Evolutionary conservation across 1,140 invertebrate species (phyloP).

Genomic region (Eriosoma lanigerum): DNA sequence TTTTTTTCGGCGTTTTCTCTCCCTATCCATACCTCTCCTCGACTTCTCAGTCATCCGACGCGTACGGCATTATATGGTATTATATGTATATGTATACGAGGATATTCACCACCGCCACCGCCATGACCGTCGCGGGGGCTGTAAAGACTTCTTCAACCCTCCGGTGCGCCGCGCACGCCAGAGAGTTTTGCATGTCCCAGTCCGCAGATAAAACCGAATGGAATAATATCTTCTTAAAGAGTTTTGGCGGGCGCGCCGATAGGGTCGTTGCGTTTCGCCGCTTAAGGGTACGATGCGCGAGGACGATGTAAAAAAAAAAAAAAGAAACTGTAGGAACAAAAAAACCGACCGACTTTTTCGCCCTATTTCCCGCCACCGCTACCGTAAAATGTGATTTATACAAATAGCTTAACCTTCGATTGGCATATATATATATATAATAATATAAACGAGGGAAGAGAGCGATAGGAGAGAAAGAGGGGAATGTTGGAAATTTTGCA

Average conservation of each 20-base stretch:
- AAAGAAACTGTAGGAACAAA: not conserved
- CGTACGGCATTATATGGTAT: too few relatives aligned
- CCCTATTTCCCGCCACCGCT: constrained; percentile 28
- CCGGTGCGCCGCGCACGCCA: not conserved
- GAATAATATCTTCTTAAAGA: constrained; percentile 39
- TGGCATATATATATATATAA: not conserved
- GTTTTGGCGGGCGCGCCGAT: constrained; percentile 33
- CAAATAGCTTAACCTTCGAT: constrained; percentile 52
- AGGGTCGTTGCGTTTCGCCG: constrained; percentile 47
- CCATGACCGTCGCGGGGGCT: not conserved
- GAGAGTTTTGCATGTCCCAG: constrained; percentile 48
- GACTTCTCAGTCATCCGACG: too few relatives aligned
- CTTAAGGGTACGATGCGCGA: constrained; percentile 12
- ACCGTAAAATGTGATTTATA: constrained; percentile 49
- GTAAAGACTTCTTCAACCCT: constrained; percentile 37
- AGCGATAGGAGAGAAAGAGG: not conserved
- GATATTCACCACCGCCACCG: not conserved
- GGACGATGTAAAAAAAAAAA: not conserved
- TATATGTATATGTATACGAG: too few relatives aligned
- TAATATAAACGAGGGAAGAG: not conserved
- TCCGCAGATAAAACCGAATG: constrained; percentile 49
- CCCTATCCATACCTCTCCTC: too few relatives aligned
- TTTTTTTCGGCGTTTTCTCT: not conserved
- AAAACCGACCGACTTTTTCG: constrained; percentile 34
- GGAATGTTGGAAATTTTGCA: constrained; percentile 4